Evolutionary conservation across 2,113 vertebrate genomes (phyloP), one percentile per base, ranked within the genome.

Genomic region (Speoplatyrhinus poulsoni): DNA sequence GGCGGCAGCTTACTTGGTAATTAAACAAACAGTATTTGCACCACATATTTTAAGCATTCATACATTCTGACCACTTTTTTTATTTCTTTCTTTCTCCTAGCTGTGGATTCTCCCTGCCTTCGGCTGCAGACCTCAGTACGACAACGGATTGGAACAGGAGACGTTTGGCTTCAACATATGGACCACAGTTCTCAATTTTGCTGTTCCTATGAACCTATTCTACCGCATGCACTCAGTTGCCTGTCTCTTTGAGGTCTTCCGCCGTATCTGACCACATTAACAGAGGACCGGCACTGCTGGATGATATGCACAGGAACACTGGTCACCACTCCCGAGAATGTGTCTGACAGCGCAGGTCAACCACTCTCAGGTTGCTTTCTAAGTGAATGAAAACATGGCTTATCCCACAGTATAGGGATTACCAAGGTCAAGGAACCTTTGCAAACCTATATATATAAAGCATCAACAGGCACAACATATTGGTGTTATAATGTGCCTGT

Each of bases 161-260:
- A 95, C 94, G 9, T 99, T 95, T 73, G 97, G 97, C 82, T 97
- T 96, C 87, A 91, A 94, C 85, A 94, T 93, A 62, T 99, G 98
- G 98, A 96, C 94, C 81, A 95, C 95, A 58, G 93, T 98, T 85
- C 96, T 99, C 82, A 99, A 98, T 89, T 94, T 99, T 64, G 96
- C 96, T 0, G 95, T 99, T 87, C 98, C 98, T 41, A 93, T 99
- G 75, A 97, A 94, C 76, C 95, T 99, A 87, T 99, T 99, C 91
- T 99, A 99, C 83, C 94, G 96, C 41, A 99, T 99, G 95, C 98
- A 99, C 65, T 95, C 96, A 56, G 96, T 97, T 46, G 95, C 96
- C 72, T 95, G 95, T 0, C 95, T 99, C 65, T 97, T 98, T 52
- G 98, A 99, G 81, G 95, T 99, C 77, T 98, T 95, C 82, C 93